phyloP scores from a whole-genome alignment of 2,113 vertebrate species.

The Pholis gunnellus region DNA sequence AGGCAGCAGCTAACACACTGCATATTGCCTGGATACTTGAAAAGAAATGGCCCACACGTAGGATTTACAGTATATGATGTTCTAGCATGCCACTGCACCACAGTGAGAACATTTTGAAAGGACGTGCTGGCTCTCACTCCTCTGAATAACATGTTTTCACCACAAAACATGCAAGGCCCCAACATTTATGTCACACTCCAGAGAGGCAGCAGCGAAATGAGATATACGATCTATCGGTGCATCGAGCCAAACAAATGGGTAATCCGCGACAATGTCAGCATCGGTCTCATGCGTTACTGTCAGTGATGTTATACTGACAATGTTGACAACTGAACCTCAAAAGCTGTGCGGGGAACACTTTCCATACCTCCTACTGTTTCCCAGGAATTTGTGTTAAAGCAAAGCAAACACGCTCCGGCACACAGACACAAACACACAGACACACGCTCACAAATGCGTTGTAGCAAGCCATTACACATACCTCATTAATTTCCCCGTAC shows the following conservation, averaged over 20 bases:
- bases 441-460: constrained; percentile 16
- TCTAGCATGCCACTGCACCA: neutral
- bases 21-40: constrained; percentile 13
- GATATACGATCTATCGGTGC: constrained; percentile 16
- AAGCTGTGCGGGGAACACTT: constrained; percentile 62
- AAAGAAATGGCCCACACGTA: constrained; percentile 27
- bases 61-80: constrained; percentile 9
- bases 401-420: constrained; percentile 53
- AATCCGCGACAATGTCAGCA: constrained; percentile 47
- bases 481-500: constrained; percentile 67
- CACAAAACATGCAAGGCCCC: constrained; percentile 21
- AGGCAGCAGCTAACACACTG: constrained; percentile 12
- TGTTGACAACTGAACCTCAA: constrained; percentile 65
- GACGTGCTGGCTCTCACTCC: constrained; percentile 3
- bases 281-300: constrained; percentile 57
- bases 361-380: constrained; percentile 70
- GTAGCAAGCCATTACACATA: constrained; percentile 59
- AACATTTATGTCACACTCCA: constrained; percentile 18
- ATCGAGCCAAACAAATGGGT: constrained; percentile 36
- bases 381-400: constrained; percentile 70
- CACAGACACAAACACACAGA: constrained; percentile 30
- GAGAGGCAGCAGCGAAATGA: constrained; percentile 30
- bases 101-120: constrained; percentile 16
- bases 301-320: constrained; percentile 56
- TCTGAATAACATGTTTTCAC: constrained; percentile 31